Evolutionary conservation across 1,140 invertebrate species (phyloP).

Genomic region (Sinella curviseta): DNA sequence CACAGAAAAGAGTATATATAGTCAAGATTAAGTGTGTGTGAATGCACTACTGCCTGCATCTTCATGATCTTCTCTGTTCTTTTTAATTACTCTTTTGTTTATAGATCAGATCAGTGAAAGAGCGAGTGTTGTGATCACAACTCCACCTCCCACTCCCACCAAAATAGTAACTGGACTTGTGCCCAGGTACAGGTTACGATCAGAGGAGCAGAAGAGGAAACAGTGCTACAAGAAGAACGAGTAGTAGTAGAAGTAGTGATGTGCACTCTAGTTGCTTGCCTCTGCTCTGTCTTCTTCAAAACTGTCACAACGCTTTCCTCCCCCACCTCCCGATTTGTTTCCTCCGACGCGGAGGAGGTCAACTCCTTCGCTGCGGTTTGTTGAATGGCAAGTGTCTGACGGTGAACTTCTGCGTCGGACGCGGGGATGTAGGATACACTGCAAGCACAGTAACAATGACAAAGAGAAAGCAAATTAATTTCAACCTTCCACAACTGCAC

Average conservation of each 20-base stretch:
- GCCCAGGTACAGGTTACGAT: neutral
- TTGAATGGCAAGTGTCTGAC: constrained; percentile 54
- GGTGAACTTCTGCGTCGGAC: constrained; percentile 58
- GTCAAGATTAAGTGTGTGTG: neutral
- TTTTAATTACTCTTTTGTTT: neutral
- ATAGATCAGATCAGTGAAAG: neutral
- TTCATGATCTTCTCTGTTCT: neutral
- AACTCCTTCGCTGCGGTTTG: constrained; percentile 47
- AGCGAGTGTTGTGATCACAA: constrained; percentile 2
- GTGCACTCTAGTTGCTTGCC: constrained; percentile 13
- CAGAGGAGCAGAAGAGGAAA: neutral
- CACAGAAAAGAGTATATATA: neutral
- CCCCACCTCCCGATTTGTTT: constrained; percentile 7
- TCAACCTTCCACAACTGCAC: too few relatives aligned
- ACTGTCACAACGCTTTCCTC: neutral
- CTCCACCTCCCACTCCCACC: constrained; percentile 15
- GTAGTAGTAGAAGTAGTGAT: neutral
- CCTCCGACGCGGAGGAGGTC: constrained; percentile 13
- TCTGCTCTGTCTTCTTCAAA: constrained; percentile 8
- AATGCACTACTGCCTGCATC: neutral
- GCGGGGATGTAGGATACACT: constrained; percentile 62
- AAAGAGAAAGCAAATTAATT: neutral
- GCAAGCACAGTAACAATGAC: neutral
- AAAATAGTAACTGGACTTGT: constrained; percentile 14
- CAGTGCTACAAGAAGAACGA: neutral